A percentile compares a stretch with the other conserved stretches of the same genome.
These are phyloP conservation scores for Smutsia temminckii DNA, from an alignment of 2,797 vertebrate species.

Conservation along the genomic window DNA sequence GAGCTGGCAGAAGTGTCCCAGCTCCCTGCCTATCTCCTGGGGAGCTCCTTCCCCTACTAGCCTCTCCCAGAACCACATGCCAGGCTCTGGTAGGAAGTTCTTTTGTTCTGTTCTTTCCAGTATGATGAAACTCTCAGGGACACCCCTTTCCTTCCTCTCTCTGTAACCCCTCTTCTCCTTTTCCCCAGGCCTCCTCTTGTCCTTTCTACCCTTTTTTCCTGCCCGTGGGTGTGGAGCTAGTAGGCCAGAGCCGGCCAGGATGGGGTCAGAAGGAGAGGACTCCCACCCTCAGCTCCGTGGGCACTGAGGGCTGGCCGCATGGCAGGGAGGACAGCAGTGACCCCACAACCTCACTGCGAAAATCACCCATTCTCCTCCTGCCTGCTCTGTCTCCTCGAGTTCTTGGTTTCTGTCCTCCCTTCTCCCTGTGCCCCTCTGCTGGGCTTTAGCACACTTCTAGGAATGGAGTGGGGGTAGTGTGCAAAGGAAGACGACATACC, in stretches of 20 bases:
- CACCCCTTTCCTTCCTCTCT: neutral
- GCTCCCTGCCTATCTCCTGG: rapidly evolving
- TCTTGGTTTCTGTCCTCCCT: neutral
- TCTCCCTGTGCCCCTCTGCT: neutral
- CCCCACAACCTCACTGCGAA: rapidly evolving
- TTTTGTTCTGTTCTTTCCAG: rapidly evolving
- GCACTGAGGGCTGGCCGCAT: rapidly evolving
- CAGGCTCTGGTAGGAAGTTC: too few relatives aligned
- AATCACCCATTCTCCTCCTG: too few relatives aligned
- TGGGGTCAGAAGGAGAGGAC: neutral
- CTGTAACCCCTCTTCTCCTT: too few relatives aligned
- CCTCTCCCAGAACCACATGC: neutral
- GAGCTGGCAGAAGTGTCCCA: neutral
- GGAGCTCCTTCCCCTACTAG: neutral
- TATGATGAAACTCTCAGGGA: neutral
- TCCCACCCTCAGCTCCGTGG: too few relatives aligned
- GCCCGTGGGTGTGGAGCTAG: rapidly evolving
- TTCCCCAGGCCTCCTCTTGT: neutral
- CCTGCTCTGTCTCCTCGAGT: too few relatives aligned
- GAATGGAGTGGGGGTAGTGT: neutral
- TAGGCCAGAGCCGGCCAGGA: neutral
- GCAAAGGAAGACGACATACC: neutral
- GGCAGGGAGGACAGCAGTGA: neutral
- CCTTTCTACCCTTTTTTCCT: neutral
- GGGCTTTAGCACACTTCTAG: neutral